Evolutionary conservation across 1,140 invertebrate species (phyloP).

Genomic region (Spodoptera litura): DNA sequence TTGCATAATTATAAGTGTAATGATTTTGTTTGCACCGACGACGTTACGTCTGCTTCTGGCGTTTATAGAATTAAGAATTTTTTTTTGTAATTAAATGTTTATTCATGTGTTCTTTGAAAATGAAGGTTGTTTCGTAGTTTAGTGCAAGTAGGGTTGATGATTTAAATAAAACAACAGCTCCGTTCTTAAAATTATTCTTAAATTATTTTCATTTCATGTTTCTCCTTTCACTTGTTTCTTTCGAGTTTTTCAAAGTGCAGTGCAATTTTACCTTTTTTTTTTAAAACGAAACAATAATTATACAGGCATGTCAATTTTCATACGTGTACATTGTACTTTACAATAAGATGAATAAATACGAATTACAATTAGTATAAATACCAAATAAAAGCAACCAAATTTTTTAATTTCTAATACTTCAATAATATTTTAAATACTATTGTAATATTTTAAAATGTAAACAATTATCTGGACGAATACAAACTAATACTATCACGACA

Average conservation of each 20-base stretch:
- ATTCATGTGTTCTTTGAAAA: too few species aligned
- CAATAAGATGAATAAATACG: slow-evolving; percentile 14
- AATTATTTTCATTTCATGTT: slow-evolving; percentile 60
- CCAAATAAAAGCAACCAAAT: background rate
- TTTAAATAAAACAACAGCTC: slow-evolving; percentile 67
- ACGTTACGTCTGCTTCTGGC: too few species aligned
- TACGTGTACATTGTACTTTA: slow-evolving; percentile 55
- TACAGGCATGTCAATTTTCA: slow-evolving; percentile 40
- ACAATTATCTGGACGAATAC: slow-evolving; percentile 7
- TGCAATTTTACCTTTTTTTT: slow-evolving; percentile 40
- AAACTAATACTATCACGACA: slow-evolving; percentile 16
- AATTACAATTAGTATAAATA: slow-evolving; percentile 5
- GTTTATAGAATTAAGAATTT: too few species aligned
- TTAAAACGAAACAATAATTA: slow-evolving; percentile 44
- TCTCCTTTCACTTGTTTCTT: slow-evolving; percentile 47
- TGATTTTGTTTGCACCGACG: too few species aligned
- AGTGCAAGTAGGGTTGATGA: background rate
- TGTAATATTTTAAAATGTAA: background rate
- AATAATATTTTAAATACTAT: slow-evolving; percentile 7
- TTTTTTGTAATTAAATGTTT: too few species aligned
- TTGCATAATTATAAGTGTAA: too few species aligned
- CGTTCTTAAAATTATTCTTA: slow-evolving; percentile 74
- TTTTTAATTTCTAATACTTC: slow-evolving; percentile 13
- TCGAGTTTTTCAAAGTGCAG: slow-evolving; percentile 35
- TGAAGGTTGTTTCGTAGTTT: background rate